Evolutionary conservation across 2,797 vertebrate genomes (phyloP).

Genomic region (Poeciliopsis gracilis): DNA sequence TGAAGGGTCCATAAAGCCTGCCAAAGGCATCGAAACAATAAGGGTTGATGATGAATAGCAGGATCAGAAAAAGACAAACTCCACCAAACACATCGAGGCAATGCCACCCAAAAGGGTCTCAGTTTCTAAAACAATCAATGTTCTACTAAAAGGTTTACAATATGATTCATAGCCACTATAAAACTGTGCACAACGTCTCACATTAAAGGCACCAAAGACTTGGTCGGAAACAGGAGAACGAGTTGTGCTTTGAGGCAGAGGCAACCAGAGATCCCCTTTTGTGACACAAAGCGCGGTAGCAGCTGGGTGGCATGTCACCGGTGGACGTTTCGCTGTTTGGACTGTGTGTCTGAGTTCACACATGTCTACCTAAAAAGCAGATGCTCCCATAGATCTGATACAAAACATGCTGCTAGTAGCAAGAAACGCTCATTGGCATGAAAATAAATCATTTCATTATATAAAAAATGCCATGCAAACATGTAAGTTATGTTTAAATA

Average conservation of each 20-base stretch:
- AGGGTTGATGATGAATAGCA: not conserved
- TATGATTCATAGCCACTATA: conserved; percentile 52
- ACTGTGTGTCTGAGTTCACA: conserved; percentile 35
- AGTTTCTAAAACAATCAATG: conserved; percentile 35
- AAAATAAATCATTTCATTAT: not conserved
- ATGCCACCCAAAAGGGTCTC: conserved; percentile 1
- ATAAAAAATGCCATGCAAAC: not conserved
- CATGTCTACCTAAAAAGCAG: conserved; percentile 39
- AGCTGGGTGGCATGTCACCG: conserved; percentile 66
- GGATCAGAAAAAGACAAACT: conserved; percentile 12
- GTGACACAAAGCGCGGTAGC: conserved; percentile 52
- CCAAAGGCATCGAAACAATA: conserved; percentile 3
- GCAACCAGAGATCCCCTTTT: conserved; percentile 43
- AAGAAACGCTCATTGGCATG: not conserved
- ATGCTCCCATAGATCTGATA: conserved; percentile 16
- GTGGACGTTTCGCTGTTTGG: conserved; percentile 57
- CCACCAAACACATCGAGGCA: not conserved
- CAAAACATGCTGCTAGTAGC: conserved; percentile 11
- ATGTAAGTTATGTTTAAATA: not conserved
- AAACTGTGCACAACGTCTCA: conserved; percentile 42
- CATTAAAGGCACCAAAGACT: conserved; percentile 48
- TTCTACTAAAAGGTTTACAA: conserved; percentile 35
- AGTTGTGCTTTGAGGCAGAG: conserved; percentile 55
- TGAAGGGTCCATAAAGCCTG: conserved; percentile 20
- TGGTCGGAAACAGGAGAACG: conserved; percentile 31